Percentiles rank a stretch among this genome's conserved stretches.
These are phyloP conservation scores for Solea senegalensis DNA, from an alignment of 2,113 vertebrate genomes.

Conservation along the genomic window DNA sequence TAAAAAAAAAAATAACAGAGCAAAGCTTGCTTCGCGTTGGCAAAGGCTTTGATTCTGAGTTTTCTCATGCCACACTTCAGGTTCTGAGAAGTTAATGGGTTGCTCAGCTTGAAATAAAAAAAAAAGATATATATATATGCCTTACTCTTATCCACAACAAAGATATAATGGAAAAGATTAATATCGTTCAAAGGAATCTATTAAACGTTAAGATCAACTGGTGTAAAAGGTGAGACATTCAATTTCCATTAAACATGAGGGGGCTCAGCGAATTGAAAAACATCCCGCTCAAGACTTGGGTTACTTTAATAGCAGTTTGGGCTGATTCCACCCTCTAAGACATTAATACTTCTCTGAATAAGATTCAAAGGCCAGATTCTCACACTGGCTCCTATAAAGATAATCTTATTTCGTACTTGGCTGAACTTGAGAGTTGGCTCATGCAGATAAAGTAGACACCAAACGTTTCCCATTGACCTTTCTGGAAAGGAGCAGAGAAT, in stretches of 20 bases:
- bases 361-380: conserved; percentile 74
- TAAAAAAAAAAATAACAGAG: conserved; percentile 25
- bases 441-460: conserved; percentile 76
- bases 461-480: conserved; percentile 78
- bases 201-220: conserved; percentile 75
- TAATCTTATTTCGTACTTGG: conserved; percentile 80
- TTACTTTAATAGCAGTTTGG: conserved; percentile 71
- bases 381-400: conserved; percentile 69
- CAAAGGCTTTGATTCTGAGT: conserved; percentile 38
- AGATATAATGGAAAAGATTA: conserved; percentile 72
- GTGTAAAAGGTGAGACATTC: conserved; percentile 69
- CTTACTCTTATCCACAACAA: conserved; percentile 61
- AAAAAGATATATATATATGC: conserved; percentile 18
- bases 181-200: conserved; percentile 75
- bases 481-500: conserved; percentile 61
- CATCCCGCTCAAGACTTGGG: conserved; percentile 56
- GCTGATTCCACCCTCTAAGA: conserved; percentile 64
- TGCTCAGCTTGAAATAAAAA: conserved; percentile 60
- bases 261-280: conserved; percentile 64
- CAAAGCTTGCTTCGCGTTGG: background rate
- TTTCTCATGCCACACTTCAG: conserved; percentile 48
- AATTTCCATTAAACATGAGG: conserved; percentile 72
- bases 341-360: conserved; percentile 72
- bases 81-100: conserved; percentile 69
- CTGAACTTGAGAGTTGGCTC: conserved; percentile 76